Base-by-base conservation (phyloP, 2,888 invertebrate species). In the Hipparchia sbordonii region DNA sequence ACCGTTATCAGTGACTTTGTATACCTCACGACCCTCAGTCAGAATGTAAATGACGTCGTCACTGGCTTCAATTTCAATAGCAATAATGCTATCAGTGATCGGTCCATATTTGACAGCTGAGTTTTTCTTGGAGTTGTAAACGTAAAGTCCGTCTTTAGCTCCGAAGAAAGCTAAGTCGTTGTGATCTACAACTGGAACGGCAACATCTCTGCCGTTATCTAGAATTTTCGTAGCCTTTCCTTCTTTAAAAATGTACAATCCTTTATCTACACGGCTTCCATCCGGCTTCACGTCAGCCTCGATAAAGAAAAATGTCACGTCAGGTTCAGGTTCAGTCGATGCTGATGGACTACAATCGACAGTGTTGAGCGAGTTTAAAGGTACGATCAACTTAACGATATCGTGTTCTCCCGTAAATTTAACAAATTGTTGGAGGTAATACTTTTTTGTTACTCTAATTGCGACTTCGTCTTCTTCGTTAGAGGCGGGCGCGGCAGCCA, bases 1-100 rank as follows among this genome's bases (percentile, higher is more conserved):
- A 2, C 90, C 91, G 2, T 82, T 79, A 6, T 88, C 85, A 6
- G 85, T 84, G 0, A 91, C 87, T 79, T 87, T 89, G 77, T 83
- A 91, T 0, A 92, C 66, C 60, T 84, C 78, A 33, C 87, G 79
- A 39, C 87, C 81, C 54, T 85, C 84, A 5, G 87, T 89, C 1
- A 92, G 65, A n/a, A 87, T 84, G 77, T 89, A 92, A 2, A 92
- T 79, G 0, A 72, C 23, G 61, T 88, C 88, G 4, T 74, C 75
- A 5, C 56, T 51, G 23, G 74, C 75, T 5, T 78, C 74, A 46
- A 77, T 78, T 0, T 74, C 79, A 6, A 83, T 78, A 33, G 75
- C 78, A 62, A 82, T 78, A 2, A 84, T 79, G 56, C 74, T 79
- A 12, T 84, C 83, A 8, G 77, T 73, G 0, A 83, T 67, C 7